phyloP scores from a whole-genome alignment of 2,797 vertebrate species.

The Gymnothorax javanicus region DNA sequence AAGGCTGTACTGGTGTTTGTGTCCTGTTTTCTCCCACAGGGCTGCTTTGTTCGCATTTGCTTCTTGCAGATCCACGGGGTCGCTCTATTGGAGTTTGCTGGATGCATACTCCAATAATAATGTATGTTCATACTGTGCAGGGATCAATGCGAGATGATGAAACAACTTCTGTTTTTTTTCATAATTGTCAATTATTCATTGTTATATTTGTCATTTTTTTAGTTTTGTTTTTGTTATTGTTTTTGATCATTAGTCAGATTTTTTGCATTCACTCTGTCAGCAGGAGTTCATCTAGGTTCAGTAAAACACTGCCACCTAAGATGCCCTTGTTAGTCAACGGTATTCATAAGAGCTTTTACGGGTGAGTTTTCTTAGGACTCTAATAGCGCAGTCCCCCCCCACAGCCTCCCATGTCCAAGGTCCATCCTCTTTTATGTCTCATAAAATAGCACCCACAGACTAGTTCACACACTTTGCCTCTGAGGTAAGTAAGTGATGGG shows the following conservation, averaged over 20 bases:
- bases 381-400: background rate
- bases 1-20: no score
- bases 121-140: no score
- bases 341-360: conserved; percentile 75
- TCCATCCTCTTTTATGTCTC: background rate
- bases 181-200: background rate
- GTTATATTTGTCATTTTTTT: background rate
- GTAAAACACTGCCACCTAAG: conserved; percentile 82
- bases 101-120: no score
- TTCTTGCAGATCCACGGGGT: no score
- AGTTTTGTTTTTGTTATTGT: background rate
- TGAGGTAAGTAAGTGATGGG: background rate
- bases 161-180: no score
- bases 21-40: no score
- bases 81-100: no score
- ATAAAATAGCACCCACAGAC: background rate
- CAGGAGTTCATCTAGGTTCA: conserved; percentile 79
- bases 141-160: no score
- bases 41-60: no score
- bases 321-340: conserved; percentile 85
- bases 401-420: background rate
- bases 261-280: conserved; percentile 49
- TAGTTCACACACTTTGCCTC: background rate
- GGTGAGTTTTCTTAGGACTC: conserved; percentile 70
- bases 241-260: conserved; percentile 20